phyloP scores from a whole-genome alignment of 2,113 vertebrate species.

The Lethenteron reissneri region DNA sequence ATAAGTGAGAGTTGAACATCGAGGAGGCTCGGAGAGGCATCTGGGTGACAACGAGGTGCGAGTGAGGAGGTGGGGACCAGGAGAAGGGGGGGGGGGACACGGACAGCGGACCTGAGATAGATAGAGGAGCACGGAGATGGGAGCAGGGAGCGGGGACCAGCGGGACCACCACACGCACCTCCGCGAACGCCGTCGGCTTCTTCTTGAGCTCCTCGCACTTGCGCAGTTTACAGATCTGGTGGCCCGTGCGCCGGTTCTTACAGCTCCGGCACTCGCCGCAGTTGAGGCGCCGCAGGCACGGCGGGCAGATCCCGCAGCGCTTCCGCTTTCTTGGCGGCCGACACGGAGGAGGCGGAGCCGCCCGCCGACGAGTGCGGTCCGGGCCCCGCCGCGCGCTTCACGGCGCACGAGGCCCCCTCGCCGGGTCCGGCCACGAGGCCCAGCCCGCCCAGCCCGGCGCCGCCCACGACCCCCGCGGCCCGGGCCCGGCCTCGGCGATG shows the following conservation, averaged over 20 bases:
- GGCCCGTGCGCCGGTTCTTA: conserved; percentile 96
- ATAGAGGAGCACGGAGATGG: not conserved
- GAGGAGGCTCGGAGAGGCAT: not conserved
- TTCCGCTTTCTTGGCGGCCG: conserved; percentile 96
- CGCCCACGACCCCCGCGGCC: not conserved
- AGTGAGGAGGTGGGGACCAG: not conserved
- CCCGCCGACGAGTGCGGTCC: not conserved
- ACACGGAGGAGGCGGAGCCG: conserved; percentile 72
- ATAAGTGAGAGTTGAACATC: too few species aligned
- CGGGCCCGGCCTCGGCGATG: not conserved
- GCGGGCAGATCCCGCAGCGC: conserved; percentile 91
- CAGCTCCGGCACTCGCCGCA: conserved; percentile 99
- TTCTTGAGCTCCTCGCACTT: conserved; percentile 99
- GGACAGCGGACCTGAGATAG: not conserved
- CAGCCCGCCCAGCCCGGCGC: not conserved
- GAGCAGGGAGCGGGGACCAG: not conserved
- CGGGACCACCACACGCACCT: conserved; percentile 37
- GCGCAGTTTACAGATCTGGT: conserved; percentile 99
- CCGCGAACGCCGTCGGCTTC: conserved; percentile 94
- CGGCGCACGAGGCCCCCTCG: not conserved
- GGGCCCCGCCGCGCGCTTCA: not conserved
- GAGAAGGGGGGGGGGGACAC: not conserved
- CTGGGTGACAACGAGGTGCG: not conserved
- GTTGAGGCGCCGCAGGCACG: conserved; percentile 92
- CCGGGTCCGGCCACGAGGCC: not conserved